These are phyloP conservation scores for Clinocottus analis DNA, from an alignment of 2,113 vertebrate genomes.

Conservation along the genomic window DNA sequence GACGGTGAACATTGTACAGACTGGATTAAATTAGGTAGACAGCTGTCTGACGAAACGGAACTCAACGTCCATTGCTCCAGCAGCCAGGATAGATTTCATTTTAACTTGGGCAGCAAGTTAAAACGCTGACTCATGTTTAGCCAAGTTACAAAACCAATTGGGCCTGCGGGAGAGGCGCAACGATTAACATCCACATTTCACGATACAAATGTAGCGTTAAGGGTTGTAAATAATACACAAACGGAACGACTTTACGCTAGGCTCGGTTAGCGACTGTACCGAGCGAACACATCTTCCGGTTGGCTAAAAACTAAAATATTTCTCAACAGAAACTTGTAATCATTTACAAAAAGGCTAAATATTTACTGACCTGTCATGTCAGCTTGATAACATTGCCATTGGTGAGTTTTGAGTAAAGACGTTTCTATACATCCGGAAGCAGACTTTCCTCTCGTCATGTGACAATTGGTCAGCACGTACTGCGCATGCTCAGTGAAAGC, in stretches of 20 bases:
- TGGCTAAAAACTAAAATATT: no score
- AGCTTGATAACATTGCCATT: constrained; percentile 43
- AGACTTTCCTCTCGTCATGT: constrained; percentile 59
- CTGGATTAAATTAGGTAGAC: not conserved
- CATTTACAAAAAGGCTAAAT: not conserved
- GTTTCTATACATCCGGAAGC: constrained; percentile 33
- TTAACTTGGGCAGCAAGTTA: constrained; percentile 32
- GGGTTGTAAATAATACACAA: not conserved
- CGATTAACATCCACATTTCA: not conserved
- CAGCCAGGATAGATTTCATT: not conserved
- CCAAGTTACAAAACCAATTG: constrained; percentile 33
- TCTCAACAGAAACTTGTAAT: not conserved
- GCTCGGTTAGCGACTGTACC: constrained; percentile 32
- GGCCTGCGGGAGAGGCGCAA: not conserved
- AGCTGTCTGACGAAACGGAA: not conserved
- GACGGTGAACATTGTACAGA: not conserved
- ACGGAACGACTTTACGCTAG: not conserved
- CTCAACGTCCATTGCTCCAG: not conserved
- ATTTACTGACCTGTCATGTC: constrained; percentile 71
- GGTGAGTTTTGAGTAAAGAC: not conserved
- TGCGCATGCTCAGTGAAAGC: constrained; percentile 66
- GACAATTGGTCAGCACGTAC: constrained; percentile 24
- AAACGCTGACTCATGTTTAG: constrained; percentile 79
- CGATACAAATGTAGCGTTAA: not conserved
- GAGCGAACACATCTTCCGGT: not conserved